A percentile compares a stretch with the other conserved stretches of the same genome.
phyloP scores from a whole-genome alignment of 2,797 vertebrate genomes.

The Anas bahamensis region DNA sequence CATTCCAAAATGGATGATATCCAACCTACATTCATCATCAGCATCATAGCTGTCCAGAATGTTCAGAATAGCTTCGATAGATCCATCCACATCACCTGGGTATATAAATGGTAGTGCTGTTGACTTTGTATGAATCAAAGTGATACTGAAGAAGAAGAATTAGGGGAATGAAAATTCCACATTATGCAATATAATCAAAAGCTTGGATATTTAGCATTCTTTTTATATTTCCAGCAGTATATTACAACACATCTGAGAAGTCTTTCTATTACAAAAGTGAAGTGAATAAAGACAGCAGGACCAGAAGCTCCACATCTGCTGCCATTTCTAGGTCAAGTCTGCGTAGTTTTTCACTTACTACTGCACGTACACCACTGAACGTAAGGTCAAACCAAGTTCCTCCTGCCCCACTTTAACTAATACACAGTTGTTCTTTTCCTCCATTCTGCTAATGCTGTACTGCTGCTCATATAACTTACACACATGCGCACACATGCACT shows the following conservation, averaged over 20 bases:
- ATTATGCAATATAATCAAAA: too few species aligned
- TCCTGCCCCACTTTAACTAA: background rate
- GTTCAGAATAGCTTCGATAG: conserved; percentile 89
- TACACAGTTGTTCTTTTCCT: background rate
- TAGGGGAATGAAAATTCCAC: background rate
- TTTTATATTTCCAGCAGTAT: background rate
- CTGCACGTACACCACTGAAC: background rate
- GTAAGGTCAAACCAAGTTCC: background rate
- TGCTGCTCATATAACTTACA: background rate
- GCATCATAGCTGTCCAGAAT: conserved; percentile 90
- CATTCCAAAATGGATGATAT: conserved; percentile 90
- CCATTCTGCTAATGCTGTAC: background rate
- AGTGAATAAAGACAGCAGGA: background rate
- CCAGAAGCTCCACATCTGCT: background rate
- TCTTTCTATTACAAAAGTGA: background rate
- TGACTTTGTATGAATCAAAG: background rate
- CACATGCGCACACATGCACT: background rate
- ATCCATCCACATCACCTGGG: conserved; percentile 93
- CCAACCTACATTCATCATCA: conserved; percentile 86
- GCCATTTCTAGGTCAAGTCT: background rate
- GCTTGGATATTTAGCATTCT: background rate
- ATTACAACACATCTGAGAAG: background rate
- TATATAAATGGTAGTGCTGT: background rate
- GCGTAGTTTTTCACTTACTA: background rate
- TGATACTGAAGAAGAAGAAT: background rate